phyloP scores from a whole-genome alignment of 2,888 invertebrate species.

The Limnephilus lunatus region DNA sequence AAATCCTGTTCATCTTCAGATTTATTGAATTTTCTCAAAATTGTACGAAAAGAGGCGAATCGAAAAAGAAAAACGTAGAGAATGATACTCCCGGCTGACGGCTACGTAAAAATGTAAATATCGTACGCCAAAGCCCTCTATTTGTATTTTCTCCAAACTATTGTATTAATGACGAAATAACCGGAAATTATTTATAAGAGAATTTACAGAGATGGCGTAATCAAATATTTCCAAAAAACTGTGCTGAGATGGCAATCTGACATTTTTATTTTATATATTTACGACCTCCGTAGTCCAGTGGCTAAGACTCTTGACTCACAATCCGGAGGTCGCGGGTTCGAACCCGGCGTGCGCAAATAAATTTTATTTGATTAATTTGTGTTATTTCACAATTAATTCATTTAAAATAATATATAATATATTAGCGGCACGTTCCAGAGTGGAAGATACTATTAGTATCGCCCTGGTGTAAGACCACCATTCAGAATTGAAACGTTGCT shows the following conservation, averaged over 20 bases:
- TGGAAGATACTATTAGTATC: no score
- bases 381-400: no score
- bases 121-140: neutral
- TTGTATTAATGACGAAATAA: neutral
- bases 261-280: neutral
- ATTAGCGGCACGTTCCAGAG: no score
- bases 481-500: no score
- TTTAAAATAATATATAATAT: no score
- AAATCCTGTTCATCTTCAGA: constrained; percentile 29
- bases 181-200: neutral
- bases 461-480: no score
- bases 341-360: no score
- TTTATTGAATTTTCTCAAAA: neutral
- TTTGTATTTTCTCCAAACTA: neutral
- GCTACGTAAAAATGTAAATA: neutral
- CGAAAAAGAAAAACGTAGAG: neutral
- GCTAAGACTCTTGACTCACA: no score
- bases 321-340: no score
- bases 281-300: no score
- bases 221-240: neutral
- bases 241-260: neutral
- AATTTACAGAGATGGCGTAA: neutral
- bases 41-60: neutral
- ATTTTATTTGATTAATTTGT: no score
- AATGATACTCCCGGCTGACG: neutral